Evolutionary conservation across 1,140 invertebrate genomes (phyloP).

Genomic region (Lasioglossum albipes): DNA sequence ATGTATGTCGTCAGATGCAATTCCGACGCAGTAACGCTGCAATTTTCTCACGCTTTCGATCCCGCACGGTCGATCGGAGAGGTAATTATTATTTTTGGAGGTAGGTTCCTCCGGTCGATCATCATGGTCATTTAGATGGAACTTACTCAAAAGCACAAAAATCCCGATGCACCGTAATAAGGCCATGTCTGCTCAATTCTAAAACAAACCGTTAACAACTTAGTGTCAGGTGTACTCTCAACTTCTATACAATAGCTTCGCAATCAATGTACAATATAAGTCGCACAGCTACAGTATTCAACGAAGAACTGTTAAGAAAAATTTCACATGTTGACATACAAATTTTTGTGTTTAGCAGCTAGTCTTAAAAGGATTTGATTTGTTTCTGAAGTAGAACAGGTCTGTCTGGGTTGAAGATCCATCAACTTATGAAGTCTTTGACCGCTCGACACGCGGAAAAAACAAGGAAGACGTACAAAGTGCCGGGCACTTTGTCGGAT

Average conservation of each 20-base stretch:
- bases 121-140: neutral
- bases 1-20: too few relatives aligned
- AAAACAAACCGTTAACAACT: constrained; percentile 13
- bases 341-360: neutral
- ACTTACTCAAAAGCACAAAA: constrained; percentile 26
- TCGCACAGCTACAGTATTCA: neutral
- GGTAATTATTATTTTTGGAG: neutral
- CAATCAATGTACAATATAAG: neutral
- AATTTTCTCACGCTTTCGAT: too few relatives aligned
- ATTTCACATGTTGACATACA: neutral
- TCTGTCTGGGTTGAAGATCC: neutral
- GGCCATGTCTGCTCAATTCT: constrained; percentile 42
- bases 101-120: neutral
- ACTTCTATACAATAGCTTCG: too few relatives aligned
- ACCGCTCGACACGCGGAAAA: constrained; percentile 19
- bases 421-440: constrained; percentile 48
- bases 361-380: neutral
- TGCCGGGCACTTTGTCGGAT: constrained; percentile 32
- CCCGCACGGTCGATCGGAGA: too few relatives aligned
- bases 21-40: neutral
- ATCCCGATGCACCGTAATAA: constrained; percentile 10
- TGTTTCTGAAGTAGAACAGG: neutral
- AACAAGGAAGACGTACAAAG: constrained; percentile 19
- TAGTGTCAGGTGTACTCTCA: neutral
- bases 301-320: neutral